phyloP scores from a whole-genome alignment of 2,113 vertebrate species.

The Echinops telfairi region DNA sequence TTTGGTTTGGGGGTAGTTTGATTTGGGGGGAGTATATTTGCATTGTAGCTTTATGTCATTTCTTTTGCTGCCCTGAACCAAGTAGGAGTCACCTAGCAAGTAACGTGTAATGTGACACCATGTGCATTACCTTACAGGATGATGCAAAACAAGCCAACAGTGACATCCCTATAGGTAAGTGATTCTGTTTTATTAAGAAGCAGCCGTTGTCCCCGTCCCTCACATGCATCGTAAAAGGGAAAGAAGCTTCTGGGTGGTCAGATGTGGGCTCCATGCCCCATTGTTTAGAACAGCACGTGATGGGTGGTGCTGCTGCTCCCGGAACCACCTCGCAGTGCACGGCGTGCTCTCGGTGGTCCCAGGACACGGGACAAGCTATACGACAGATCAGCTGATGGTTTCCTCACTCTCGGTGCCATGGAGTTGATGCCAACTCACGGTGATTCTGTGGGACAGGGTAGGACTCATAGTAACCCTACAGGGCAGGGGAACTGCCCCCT shows the following conservation, averaged over 20 bases:
- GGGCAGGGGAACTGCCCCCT: too few species aligned
- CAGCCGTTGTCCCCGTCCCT: background rate
- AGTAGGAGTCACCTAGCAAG: background rate
- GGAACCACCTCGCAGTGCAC: fast-evolving
- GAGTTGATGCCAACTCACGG: background rate
- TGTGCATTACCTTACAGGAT: conserved; percentile 77
- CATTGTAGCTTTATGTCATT: background rate
- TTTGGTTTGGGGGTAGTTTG: too few species aligned
- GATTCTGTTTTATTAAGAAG: conserved; percentile 13
- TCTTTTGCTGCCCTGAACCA: background rate
- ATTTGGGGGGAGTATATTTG: background rate
- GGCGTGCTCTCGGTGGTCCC: background rate
- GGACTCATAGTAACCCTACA: too few species aligned
- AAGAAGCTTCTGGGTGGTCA: background rate
- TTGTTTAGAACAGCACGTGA: background rate
- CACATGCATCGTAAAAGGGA: background rate
- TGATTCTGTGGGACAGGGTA: background rate
- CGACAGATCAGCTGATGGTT: background rate
- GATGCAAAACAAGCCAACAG: background rate
- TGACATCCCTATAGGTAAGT: conserved; percentile 88
- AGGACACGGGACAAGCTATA: fast-evolving
- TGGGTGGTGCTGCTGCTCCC: fast-evolving
- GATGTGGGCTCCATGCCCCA: background rate
- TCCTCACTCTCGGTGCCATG: background rate
- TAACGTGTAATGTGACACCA: background rate